phyloP scores from a whole-genome alignment of 2,888 invertebrate genomes.

The Leptinotarsa haldemani region DNA sequence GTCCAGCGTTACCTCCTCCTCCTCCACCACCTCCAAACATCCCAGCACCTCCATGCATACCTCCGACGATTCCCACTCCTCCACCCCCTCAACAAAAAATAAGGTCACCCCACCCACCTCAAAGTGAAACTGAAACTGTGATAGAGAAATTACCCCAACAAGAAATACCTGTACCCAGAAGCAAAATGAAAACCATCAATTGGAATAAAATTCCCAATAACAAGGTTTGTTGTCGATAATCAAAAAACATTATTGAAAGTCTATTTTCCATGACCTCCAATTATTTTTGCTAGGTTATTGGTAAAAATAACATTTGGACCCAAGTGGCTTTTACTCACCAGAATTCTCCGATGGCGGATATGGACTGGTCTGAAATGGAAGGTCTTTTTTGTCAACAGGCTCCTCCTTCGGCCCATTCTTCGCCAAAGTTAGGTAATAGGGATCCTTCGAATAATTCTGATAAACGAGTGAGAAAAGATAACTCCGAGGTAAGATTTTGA shows the following conservation, averaged over 20 bases:
- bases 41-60: constrained; percentile 60
- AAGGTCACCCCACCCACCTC: constrained; percentile 41
- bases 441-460: constrained; percentile 66
- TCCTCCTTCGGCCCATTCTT: constrained; percentile 68
- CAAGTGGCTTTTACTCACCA: constrained; percentile 87
- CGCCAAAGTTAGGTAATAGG: constrained; percentile 68
- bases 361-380: constrained; percentile 95
- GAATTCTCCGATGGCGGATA: constrained; percentile 82
- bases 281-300: constrained; percentile 75
- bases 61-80: constrained; percentile 64
- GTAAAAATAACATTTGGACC: constrained; percentile 94
- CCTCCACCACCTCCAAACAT: constrained; percentile 58
- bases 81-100: constrained; percentile 59
- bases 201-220: constrained; percentile 97
- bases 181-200: constrained; percentile 97
- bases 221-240: constrained; percentile 70
- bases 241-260: background rate
- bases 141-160: constrained; percentile 84
- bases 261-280: too few relatives aligned
- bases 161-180: constrained; percentile 92
- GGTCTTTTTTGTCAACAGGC: constrained; percentile 93
- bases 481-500: constrained; percentile 73
- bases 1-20: constrained; percentile 63
- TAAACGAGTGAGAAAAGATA: constrained; percentile 80
- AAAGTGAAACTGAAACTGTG: constrained; percentile 60